phyloP scores from a whole-genome alignment of 2,113 vertebrate genomes.

The Sylvietta virens region DNA sequence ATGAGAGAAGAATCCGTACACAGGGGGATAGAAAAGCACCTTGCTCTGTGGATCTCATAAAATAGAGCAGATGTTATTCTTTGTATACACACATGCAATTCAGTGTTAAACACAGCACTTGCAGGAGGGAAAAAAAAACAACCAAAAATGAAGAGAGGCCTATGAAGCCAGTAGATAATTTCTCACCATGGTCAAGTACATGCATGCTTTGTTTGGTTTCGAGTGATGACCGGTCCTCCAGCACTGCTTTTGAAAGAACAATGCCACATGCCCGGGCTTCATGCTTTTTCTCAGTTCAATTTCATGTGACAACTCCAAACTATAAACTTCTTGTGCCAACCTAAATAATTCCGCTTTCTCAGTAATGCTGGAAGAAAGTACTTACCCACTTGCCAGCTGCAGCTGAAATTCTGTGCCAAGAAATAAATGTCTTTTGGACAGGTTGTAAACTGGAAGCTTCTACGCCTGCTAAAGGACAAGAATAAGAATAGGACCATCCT shows the following conservation, averaged over 20 bases:
- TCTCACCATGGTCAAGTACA: not conserved
- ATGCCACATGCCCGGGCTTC: not conserved
- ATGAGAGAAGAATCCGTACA: constrained; percentile 6
- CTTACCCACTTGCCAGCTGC: constrained; percentile 42
- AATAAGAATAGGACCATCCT: not conserved
- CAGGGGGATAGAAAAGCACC: not conserved
- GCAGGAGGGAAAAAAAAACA: not conserved
- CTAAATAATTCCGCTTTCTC: constrained; percentile 47
- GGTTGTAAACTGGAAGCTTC: constrained; percentile 40
- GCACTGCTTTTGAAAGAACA: not conserved
- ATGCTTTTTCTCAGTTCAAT: not conserved
- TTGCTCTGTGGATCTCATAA: not conserved
- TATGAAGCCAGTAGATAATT: not conserved
- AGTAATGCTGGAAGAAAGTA: not conserved
- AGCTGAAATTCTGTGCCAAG: constrained; percentile 29
- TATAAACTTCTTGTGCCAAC: constrained; percentile 46
- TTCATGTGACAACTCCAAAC: constrained; percentile 23
- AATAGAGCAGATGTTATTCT: constrained; percentile 18
- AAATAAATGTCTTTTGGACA: constrained; percentile 51
- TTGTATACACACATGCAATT: not conserved
- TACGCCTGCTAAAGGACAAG: not conserved
- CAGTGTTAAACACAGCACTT: not conserved
- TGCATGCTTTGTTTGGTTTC: not conserved
- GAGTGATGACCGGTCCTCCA: not conserved
- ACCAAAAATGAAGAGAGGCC: not conserved